Conservation (phyloP, 2,113 vertebrate species). For the Calidris pugnax region DNA sequence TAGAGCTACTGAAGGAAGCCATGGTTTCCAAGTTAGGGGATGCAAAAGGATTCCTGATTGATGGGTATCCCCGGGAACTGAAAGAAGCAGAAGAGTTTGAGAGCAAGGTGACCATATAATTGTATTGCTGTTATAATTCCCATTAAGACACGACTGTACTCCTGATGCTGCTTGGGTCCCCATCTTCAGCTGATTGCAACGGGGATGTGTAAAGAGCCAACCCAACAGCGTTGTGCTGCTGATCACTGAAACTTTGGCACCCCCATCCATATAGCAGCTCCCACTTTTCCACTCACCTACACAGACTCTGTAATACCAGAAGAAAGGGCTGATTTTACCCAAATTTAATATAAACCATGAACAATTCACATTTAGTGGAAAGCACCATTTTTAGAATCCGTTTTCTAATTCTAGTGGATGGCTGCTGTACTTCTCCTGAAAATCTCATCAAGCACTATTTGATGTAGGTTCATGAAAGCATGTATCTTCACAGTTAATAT, state of each 20-base stretch:
- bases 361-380: background rate
- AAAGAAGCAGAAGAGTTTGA: slow-evolving; percentile 87
- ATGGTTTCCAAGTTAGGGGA: slow-evolving; percentile 72
- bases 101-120: slow-evolving; percentile 78
- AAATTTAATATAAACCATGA: background rate
- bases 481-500: background rate
- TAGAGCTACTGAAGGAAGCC: slow-evolving; percentile 87
- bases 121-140: background rate
- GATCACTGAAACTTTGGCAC: background rate
- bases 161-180: background rate
- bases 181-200: background rate
- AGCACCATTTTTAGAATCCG: background rate
- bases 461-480: background rate
- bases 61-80: slow-evolving; percentile 86
- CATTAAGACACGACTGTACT: background rate
- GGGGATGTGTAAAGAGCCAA: background rate
- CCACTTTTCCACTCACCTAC: background rate
- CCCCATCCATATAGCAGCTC: background rate
- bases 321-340: background rate
- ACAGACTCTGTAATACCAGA: background rate
- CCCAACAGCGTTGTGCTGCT: background rate
- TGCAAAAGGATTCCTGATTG: slow-evolving; percentile 84
- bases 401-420: background rate
- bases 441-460: background rate
- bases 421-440: background rate